Evolutionary conservation across 2,888 invertebrate genomes (phyloP), one percentile per base, ranked within the genome.

Genomic region (Ischnura elegans): DNA sequence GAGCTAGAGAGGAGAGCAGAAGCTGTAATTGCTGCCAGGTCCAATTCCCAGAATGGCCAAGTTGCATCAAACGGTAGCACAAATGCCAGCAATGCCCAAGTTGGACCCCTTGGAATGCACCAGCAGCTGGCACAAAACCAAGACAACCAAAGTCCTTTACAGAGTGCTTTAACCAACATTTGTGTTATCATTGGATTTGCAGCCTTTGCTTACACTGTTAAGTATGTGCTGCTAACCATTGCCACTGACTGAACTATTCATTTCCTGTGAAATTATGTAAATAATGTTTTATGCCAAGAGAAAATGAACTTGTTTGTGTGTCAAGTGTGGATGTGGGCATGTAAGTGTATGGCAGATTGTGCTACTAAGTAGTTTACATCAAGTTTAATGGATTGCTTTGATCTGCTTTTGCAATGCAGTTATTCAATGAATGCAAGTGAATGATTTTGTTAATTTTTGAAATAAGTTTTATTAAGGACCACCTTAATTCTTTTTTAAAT

Each of bases 191-290:
- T 99, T 95, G 98, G 99, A 94, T 98, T 99, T 96, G 98, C 98
- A 94, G 98, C 98, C 94, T 99, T 99, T 96, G 99, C 98, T 90
- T 98, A 98, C 95, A 98, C 98, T 95, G 99, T 99, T 94, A 99
- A 98, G 97, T 98, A 98, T 96, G 98, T 99, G 95, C 96, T 98
- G 96, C 97, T 97, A 96, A 98, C 97, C 95, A 97, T 98, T 96
- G 97, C 97, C 95, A 97, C 97, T 95, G 97, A 97, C 95, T 97
- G 96, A 95, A 94, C 90, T 90, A 55, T 43, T n/a, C 43, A 43
- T 61, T 86, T 51, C 76, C 13, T 93, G 55, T 76, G 84, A 84
- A 93, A 86, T 42, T 93, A 55, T 85, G 84, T 93, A 90, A 90
- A 90, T 90, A 90, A 61, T 66, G 90, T 90, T 90, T 61, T 61